Percentiles rank a stretch among this genome's conserved stretches.
Conservation (phyloP, 2,113 vertebrate genomes). For the Erythrocercus mccallii region DNA sequence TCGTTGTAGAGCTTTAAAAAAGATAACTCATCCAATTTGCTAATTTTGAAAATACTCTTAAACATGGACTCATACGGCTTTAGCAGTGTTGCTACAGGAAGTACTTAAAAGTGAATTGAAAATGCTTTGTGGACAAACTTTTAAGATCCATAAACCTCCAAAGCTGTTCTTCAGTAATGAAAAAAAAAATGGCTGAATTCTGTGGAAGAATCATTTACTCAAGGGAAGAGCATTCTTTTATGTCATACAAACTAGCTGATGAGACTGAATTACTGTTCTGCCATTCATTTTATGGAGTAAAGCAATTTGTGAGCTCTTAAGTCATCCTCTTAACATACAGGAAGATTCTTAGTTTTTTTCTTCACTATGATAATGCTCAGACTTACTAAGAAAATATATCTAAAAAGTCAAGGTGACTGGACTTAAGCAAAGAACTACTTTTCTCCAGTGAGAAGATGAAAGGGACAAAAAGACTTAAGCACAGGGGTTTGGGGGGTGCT, state of each 20-base stretch:
- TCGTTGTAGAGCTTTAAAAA: not conserved
- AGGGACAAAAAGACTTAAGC: not conserved
- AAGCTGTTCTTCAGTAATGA: not conserved
- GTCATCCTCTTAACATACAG: not conserved
- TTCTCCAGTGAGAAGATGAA: not conserved
- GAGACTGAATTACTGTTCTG: not conserved
- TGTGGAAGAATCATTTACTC: not conserved
- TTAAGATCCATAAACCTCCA: not conserved
- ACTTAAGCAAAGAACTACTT: not conserved
- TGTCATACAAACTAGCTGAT: not conserved
- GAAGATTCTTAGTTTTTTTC: not conserved
- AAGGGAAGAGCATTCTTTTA: not conserved
- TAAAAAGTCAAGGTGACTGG: not conserved
- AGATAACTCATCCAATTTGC: not conserved
- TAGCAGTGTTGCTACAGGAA: not conserved
- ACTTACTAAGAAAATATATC: not conserved
- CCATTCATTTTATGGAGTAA: not conserved
- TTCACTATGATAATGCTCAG: not conserved
- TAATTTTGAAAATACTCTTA: not conserved
- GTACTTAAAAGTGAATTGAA: not conserved
- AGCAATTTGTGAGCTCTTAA: not conserved
- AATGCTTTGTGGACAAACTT: not conserved
- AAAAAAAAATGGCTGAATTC: not conserved
- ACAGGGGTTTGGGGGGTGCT: fast-evolving
- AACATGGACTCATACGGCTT: not conserved